These are phyloP conservation scores for Octomys mimax DNA, from an alignment of 2,797 vertebrate genomes.

Conservation along the genomic window DNA sequence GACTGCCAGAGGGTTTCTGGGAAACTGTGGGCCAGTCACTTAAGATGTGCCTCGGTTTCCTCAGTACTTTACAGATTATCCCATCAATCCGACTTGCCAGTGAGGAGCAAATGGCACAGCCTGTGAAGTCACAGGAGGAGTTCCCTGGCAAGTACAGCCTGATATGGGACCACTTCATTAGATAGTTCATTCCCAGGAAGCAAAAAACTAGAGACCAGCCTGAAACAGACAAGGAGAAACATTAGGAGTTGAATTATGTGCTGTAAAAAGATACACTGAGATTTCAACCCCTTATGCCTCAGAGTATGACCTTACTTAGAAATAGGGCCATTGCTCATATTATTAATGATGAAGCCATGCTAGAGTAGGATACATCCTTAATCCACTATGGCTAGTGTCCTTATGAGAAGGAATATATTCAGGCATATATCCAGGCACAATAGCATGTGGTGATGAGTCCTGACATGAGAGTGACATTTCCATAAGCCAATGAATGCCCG, in stretches of 20 bases:
- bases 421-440: not conserved
- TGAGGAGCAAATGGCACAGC: not conserved
- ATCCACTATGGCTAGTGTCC: not conserved
- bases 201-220: not conserved
- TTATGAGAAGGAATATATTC: not conserved
- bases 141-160: not conserved
- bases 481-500: not conserved
- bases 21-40: not conserved
- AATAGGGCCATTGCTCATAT: not conserved
- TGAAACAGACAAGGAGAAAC: not conserved
- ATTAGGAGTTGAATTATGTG: not conserved
- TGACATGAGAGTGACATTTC: not conserved
- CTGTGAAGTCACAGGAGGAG: not conserved
- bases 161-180: not conserved
- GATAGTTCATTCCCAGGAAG: not conserved
- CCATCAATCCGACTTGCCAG: not conserved
- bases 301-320: slow-evolving; percentile 37
- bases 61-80: not conserved
- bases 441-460: not conserved
- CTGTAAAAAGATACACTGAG: not conserved
- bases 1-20: not conserved
- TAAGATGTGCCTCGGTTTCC: not conserved
- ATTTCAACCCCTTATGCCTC: not conserved
- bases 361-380: not conserved
- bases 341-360: not conserved